Base-by-base conservation (phyloP, 2,888 invertebrate species). In the Drosophila melanosoma region DNA sequence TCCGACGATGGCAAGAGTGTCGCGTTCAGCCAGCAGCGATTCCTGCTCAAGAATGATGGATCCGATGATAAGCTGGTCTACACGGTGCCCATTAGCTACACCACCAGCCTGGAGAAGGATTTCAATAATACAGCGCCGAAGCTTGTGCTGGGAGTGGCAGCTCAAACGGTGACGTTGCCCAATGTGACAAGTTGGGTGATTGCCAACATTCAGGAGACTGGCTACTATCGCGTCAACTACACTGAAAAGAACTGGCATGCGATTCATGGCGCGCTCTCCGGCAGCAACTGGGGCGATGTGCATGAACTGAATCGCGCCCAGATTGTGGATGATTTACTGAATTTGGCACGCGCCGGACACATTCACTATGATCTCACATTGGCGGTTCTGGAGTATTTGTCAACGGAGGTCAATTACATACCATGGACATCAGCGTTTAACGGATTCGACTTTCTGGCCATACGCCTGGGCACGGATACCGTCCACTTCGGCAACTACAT, bases 321-420 rank as follows among this genome's bases (percentile, higher is more conserved):
- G 93, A 94, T 96, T 32, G 94, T 98, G 15, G 96, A 98, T 85
- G 98, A 98, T 92, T 94, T 96, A 1, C 94, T 96, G 81, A 95
- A 95, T 92, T 94, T 96, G 66, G 97, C 96, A 20, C 94, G 96
- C 57, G 94, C 95, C 17, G 95, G 95, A 2, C 83, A 94, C 26
- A 93, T 96, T 72, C 86, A 92, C 1, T 96, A 97, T 88, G 91
- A 92, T 0, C 92, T 94, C 20, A 95, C 96, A 0, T 94, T 98
- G 51, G 93, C 94, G 23, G 94, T 97, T 29, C 94, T 96, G 0
- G 94, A 94, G 2, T 98, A 97, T 93, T 93, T 98, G 72, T 92
- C 93, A 60, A 93, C 94, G 12, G 97, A 97, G 92, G 94, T 92
- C 0, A 94, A 95, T 17, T 97, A 97, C 84, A 94, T 96, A n/a